phyloP scores from a whole-genome alignment of 2,113 vertebrate genomes.

The Paedocypris sp. region DNA sequence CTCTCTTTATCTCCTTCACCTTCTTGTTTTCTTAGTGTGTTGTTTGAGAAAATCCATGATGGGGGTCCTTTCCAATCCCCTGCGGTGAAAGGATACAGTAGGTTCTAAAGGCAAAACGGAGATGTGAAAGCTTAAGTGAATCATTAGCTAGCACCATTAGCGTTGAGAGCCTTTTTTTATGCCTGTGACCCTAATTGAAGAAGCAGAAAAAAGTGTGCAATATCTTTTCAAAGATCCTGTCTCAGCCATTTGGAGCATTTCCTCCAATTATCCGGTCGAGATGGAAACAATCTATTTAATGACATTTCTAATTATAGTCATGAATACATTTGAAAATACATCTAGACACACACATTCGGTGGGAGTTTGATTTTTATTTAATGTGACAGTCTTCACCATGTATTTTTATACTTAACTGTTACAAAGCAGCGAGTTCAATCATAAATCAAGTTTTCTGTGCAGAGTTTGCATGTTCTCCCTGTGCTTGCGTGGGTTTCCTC shows the following conservation, averaged over 20 bases:
- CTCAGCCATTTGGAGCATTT: slow-evolving; percentile 11
- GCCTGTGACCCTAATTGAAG: slow-evolving; percentile 13
- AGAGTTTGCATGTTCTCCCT: no score
- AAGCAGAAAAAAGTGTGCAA: not conserved
- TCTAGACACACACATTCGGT: no score
- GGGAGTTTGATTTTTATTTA: no score
- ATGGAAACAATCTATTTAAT: slow-evolving; percentile 1
- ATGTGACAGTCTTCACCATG: no score
- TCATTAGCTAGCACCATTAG: not conserved
- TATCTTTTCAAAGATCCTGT: not conserved
- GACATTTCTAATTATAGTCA: not conserved
- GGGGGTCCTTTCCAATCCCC: not conserved
- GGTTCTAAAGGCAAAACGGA: not conserved
- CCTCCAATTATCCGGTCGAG: not conserved
- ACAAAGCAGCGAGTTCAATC: no score
- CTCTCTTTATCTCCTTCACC: not conserved
- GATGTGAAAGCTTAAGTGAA: not conserved
- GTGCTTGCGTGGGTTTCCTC: no score
- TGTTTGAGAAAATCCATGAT: not conserved
- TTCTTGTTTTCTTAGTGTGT: not conserved
- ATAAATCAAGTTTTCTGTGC: no score
- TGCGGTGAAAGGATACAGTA: not conserved
- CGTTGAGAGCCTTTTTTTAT: not conserved
- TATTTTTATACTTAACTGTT: no score
- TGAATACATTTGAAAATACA: no score